These are phyloP conservation scores for Abrostola tripartita DNA, from an alignment of 2,888 invertebrate species.

Conservation along the genomic window DNA sequence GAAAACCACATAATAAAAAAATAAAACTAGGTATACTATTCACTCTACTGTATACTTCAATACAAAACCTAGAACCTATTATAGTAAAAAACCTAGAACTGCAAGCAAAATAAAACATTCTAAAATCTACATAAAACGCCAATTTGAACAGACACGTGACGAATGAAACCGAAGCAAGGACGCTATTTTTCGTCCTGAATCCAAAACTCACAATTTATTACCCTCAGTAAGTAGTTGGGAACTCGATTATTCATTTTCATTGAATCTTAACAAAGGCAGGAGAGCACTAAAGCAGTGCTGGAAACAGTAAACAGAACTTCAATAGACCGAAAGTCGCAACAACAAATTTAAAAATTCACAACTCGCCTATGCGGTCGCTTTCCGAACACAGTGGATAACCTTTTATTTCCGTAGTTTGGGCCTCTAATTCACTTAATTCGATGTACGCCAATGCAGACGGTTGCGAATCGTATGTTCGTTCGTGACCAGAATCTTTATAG, in stretches of 20 bases:
- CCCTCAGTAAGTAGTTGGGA: constrained; percentile 36
- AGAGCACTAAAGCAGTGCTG: neutral
- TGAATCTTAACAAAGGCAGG: constrained; percentile 41
- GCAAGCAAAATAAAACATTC: constrained; percentile 40
- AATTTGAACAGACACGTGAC: constrained; percentile 39
- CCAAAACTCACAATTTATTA: constrained; percentile 39
- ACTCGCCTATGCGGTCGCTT: constrained; percentile 43
- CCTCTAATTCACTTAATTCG: constrained; percentile 63
- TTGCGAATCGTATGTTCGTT: constrained; percentile 48
- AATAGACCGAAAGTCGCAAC: constrained; percentile 30
- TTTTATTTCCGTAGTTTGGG: constrained; percentile 52
- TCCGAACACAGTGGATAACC: constrained; percentile 34
- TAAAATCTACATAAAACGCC: constrained; percentile 46
- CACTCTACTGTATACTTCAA: neutral
- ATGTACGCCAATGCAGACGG: constrained; percentile 61
- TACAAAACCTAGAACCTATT: neutral
- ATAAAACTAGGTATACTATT: constrained; percentile 10
- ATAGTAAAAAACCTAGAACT: constrained; percentile 5
- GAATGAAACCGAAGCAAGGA: constrained; percentile 30
- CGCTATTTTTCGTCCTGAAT: constrained; percentile 22
- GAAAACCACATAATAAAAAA: no score
- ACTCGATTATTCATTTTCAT: constrained; percentile 56
- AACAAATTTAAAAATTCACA: constrained; percentile 58
- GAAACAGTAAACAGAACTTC: constrained; percentile 21
- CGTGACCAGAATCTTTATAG: constrained; percentile 54